These are phyloP conservation scores for Athetis lepigone DNA, from an alignment of 2,888 invertebrate genomes.

Conservation along the genomic window DNA sequence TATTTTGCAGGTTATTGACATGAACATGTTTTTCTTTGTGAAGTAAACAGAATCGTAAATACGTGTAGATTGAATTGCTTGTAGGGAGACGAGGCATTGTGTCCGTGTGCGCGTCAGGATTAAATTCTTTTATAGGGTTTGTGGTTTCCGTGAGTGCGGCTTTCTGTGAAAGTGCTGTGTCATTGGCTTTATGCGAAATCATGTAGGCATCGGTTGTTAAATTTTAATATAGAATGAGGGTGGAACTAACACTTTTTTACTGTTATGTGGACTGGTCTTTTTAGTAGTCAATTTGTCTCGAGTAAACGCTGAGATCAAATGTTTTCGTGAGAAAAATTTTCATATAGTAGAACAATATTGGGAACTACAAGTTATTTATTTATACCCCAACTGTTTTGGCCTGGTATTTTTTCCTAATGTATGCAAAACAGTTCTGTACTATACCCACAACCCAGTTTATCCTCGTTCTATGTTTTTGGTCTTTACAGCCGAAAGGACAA, in stretches of 20 bases:
- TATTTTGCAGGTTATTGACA: slow-evolving; percentile 44
- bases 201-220: not conserved
- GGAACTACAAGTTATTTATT: too few species aligned
- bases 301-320: too few species aligned
- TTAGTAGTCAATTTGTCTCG: too few species aligned
- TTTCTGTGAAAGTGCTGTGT: slow-evolving; percentile 14
- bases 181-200: not conserved
- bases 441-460: too few species aligned
- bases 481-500: too few species aligned
- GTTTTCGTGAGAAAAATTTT: too few species aligned
- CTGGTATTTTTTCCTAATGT: not conserved
- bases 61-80: slow-evolving; percentile 51
- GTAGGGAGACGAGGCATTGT: slow-evolving; percentile 34
- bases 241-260: not conserved
- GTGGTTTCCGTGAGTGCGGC: slow-evolving; percentile 18
- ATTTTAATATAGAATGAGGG: slow-evolving; percentile 4
- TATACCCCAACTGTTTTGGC: too few species aligned
- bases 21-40: slow-evolving; percentile 44
- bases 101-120: slow-evolving; percentile 16
- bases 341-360: too few species aligned
- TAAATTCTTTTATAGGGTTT: slow-evolving; percentile 24
- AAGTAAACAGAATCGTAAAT: slow-evolving; percentile 56
- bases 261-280: not conserved
- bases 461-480: too few species aligned
- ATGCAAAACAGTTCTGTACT: too few species aligned